These are phyloP conservation scores for Parambassis ranga DNA, from an alignment of 2,797 vertebrate species.

Conservation along the genomic window DNA sequence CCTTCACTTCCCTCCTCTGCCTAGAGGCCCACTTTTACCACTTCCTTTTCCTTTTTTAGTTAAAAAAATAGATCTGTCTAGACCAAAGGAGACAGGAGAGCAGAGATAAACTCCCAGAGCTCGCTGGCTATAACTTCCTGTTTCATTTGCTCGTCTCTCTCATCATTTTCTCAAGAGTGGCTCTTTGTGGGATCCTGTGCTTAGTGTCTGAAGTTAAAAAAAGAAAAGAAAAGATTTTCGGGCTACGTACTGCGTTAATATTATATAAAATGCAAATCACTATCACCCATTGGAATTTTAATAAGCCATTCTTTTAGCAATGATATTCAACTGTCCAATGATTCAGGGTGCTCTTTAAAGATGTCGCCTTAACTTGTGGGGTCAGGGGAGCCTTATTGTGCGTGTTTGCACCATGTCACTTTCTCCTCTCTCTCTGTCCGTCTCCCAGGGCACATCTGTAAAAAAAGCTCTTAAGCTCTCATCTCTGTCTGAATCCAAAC, in stretches of 20 bases:
- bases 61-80: conserved; percentile 25
- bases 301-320: conserved; percentile 12
- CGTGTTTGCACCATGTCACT: conserved; percentile 31
- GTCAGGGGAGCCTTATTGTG: neutral
- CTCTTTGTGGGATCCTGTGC: neutral
- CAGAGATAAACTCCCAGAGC: conserved; percentile 35
- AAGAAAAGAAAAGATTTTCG: too few species aligned
- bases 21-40: conserved; percentile 47
- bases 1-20: conserved; percentile 50
- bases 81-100: conserved; percentile 24
- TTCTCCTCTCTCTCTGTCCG: conserved; percentile 6
- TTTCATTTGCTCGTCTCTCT: conserved; percentile 30
- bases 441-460: conserved; percentile 47
- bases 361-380: neutral
- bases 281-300: conserved; percentile 16
- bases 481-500: conserved; percentile 62
- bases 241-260: conserved; percentile 12
- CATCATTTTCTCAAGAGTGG: conserved; percentile 27
- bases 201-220: conserved; percentile 7
- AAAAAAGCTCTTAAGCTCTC: conserved; percentile 63
- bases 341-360: conserved; percentile 19
- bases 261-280: conserved; percentile 48
- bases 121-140: conserved; percentile 24
- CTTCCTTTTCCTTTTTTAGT: conserved; percentile 36
- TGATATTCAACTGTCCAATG: conserved; percentile 13